A percentile compares a stretch with the other conserved stretches of the same genome.
Conservation (phyloP, 2,797 vertebrate species). For the Amblyopsis hoosieri region DNA sequence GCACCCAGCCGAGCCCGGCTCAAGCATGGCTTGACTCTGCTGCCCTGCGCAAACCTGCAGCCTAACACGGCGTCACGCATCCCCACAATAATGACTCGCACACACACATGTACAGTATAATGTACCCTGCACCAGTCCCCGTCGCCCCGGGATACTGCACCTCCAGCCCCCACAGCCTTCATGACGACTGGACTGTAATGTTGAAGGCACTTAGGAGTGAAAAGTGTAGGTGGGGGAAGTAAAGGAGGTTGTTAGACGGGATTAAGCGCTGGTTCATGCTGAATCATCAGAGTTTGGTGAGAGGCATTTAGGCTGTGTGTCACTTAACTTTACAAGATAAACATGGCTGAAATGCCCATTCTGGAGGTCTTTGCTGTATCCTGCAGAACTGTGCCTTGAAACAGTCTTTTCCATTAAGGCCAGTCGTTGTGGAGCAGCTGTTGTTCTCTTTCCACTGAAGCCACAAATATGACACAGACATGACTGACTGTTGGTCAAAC, state of each 20-base stretch:
- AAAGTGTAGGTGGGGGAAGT: conserved; percentile 4
- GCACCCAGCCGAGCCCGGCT: conserved; percentile 45
- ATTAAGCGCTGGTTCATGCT: conserved; percentile 31
- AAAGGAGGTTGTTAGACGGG: conserved; percentile 25
- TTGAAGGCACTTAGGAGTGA: conserved; percentile 38
- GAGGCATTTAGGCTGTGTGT: conserved; percentile 27
- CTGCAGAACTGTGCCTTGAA: not conserved
- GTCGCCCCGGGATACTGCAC: conserved; percentile 40
- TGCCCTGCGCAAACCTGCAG: conserved; percentile 43
- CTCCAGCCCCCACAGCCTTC: conserved; percentile 25
- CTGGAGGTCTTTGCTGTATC: conserved; percentile 23
- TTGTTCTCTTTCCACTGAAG: conserved; percentile 42
- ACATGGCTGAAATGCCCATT: conserved; percentile 34
- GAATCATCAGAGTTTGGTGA: conserved; percentile 46
- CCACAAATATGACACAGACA: conserved; percentile 29
- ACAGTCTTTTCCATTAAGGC: not conserved
- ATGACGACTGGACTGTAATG: conserved; percentile 56
- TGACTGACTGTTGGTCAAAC: conserved; percentile 49
- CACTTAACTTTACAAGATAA: conserved; percentile 33
- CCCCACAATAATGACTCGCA: conserved; percentile 65
- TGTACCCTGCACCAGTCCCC: conserved; percentile 27
- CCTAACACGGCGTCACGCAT: conserved; percentile 40
- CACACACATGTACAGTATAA: conserved; percentile 37
- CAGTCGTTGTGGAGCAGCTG: conserved; percentile 15
- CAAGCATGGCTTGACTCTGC: conserved; percentile 45